Evolutionary conservation across 2,113 vertebrate species (phyloP), one percentile per base, ranked within the genome.

Genomic region (Solea senegalensis): DNA sequence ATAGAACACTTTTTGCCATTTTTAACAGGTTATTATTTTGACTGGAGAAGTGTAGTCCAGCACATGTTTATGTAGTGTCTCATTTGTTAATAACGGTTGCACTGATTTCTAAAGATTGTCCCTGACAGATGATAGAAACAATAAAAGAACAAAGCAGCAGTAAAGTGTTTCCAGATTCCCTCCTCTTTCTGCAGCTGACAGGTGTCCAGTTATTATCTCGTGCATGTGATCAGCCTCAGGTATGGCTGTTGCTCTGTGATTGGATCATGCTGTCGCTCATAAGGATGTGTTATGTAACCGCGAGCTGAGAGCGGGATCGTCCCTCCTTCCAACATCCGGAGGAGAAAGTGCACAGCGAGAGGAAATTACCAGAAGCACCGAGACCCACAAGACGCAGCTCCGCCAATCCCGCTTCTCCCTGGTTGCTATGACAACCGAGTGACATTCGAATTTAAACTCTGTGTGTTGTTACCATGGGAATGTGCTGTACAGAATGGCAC

Each of bases 391-490:
- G 65, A 74, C 69, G 13, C 75, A 55, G 75, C 74, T 69, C 65
- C 55, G 10, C 78, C 79, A 69, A 80, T 83, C 80, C 78, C 46
- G 41, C 56, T 70, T 68, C 74, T 67, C 54, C 9, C 46, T n/a
- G 68, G 90, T 92, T 86, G 80, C 89, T 74, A 86, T 89, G 83
- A 79, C 90, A 86, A 92, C 92, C 80, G 72, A 75, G 78, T 84
- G 85, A 85, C 86, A 86, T 85, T 81, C 83, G 80, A 75, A 89
- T 85, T 78, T 64, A 65, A 83, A 80, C 71, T 78, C 77, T 28
- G 45, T 76, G 78, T 69, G 87, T 88, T 49, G 88, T 93, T 89
- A 85, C 90, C 84, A 92, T 91, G 88, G 90, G 77, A 86, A 92
- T 87, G 53, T 53, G 55, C 76, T 69, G 44, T 43, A 65, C 59